Evolutionary conservation across 2,113 vertebrate genomes (phyloP).

Genomic region (Bothrops jararaca): DNA sequence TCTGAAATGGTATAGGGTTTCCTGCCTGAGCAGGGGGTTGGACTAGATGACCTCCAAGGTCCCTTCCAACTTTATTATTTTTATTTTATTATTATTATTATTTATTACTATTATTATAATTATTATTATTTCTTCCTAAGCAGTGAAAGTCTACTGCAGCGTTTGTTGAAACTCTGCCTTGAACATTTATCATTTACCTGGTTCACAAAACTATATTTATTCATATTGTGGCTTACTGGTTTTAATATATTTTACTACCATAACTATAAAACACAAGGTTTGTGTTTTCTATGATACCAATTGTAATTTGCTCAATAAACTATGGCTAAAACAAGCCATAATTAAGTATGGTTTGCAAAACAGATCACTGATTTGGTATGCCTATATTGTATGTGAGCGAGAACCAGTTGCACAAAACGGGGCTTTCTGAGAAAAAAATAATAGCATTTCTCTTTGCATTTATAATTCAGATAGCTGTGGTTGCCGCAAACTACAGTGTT

Average conservation of each 20-base stretch:
- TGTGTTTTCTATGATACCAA: not conserved
- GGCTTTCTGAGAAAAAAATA: not conserved
- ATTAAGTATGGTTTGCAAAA: not conserved
- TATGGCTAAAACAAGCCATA: not conserved
- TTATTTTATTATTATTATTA: too few relatives aligned
- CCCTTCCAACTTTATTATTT: too few relatives aligned
- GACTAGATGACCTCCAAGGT: too few relatives aligned
- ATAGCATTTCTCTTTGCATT: not conserved
- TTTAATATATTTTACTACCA: not conserved
- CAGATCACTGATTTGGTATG: not conserved
- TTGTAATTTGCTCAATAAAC: not conserved
- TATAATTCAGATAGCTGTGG: not conserved
- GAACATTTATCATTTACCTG: not conserved
- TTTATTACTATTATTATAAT: too few relatives aligned
- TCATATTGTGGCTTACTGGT: not conserved
- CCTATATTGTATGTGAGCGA: not conserved
- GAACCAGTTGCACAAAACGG: not conserved
- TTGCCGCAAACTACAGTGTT: not conserved
- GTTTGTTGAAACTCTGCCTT: not conserved
- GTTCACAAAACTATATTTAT: not conserved
- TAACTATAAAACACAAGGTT: not conserved
- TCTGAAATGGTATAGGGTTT: too few relatives aligned
- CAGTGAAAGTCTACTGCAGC: not conserved
- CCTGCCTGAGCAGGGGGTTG: too few relatives aligned
- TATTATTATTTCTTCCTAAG: not conserved